phyloP scores from a whole-genome alignment of 2,797 vertebrate species.

The Arrhamphus sclerolepis region DNA sequence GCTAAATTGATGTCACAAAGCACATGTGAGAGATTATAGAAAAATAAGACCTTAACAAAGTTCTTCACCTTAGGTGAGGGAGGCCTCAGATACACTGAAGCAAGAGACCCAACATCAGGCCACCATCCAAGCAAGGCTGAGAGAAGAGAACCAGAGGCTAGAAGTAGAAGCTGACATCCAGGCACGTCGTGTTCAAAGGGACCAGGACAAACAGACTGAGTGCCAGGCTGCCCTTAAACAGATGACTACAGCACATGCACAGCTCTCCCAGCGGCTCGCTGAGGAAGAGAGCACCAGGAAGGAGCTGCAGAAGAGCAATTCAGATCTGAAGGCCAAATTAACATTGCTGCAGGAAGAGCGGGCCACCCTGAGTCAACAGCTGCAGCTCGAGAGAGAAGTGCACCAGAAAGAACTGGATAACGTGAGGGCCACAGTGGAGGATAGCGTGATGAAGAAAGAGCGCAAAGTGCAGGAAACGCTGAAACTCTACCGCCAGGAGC shows the following conservation, averaged over 20 bases:
- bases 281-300: slow-evolving; percentile 84
- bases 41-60: slow-evolving; percentile 21
- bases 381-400: slow-evolving; percentile 89
- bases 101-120: slow-evolving; percentile 80
- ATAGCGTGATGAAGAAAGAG: slow-evolving; percentile 70
- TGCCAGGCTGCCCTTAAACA: slow-evolving; percentile 85
- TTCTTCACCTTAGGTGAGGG: slow-evolving; percentile 62
- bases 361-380: slow-evolving; percentile 78
- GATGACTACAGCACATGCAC: slow-evolving; percentile 80
- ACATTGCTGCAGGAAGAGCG: slow-evolving; percentile 80
- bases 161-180: slow-evolving; percentile 75
- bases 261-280: slow-evolving; percentile 80
- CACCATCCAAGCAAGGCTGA: slow-evolving; percentile 75
- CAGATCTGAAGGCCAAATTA: slow-evolving; percentile 80
- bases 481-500: slow-evolving; percentile 81
- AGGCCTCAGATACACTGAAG: slow-evolving; percentile 78
- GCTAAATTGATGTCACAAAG: neutral
- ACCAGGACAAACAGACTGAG: slow-evolving; percentile 80
- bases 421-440: slow-evolving; percentile 76
- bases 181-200: slow-evolving; percentile 76
- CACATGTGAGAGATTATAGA: slow-evolving; percentile 2
- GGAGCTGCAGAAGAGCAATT: slow-evolving; percentile 64
- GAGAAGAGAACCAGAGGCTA: slow-evolving; percentile 84
- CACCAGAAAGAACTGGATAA: slow-evolving; percentile 86
- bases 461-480: slow-evolving; percentile 81